phyloP scores from a whole-genome alignment of 1,140 invertebrate genomes.

The Diorhabda carinulata region DNA sequence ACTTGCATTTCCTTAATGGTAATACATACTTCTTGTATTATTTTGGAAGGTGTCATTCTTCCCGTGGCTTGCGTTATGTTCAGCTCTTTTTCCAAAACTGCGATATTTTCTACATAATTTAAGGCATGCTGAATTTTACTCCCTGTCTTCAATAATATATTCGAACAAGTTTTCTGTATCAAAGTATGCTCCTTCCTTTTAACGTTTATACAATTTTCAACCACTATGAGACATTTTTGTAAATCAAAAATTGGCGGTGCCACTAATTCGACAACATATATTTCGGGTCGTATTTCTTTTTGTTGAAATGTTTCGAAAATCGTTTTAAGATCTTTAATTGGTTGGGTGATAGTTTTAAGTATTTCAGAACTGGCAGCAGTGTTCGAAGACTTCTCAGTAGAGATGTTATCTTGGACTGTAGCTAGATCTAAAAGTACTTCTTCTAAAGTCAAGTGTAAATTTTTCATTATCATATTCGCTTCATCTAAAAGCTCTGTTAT shows the following conservation, averaged over 20 bases:
- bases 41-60: slow-evolving; percentile 48
- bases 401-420: slow-evolving; percentile 58
- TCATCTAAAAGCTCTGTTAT: slow-evolving; percentile 34
- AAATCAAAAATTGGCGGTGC: slow-evolving; percentile 58
- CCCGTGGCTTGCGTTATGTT: slow-evolving; percentile 48
- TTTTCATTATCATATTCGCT: slow-evolving; percentile 33
- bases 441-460: slow-evolving; percentile 35
- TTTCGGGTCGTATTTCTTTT: slow-evolving; percentile 42
- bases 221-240: slow-evolving; percentile 58
- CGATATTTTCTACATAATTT: slow-evolving; percentile 50
- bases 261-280: slow-evolving; percentile 55
- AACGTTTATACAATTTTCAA: slow-evolving; percentile 65
- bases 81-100: slow-evolving; percentile 48
- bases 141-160: slow-evolving; percentile 56
- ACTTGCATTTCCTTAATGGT: slow-evolving; percentile 53
- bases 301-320: slow-evolving; percentile 52
- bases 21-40: slow-evolving; percentile 50
- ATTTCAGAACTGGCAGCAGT: slow-evolving; percentile 62
- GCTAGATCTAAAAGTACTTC: slow-evolving; percentile 51
- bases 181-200: slow-evolving; percentile 60
- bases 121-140: slow-evolving; percentile 52
- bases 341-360: slow-evolving; percentile 58
- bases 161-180: slow-evolving; percentile 60
- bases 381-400: slow-evolving; percentile 59
- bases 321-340: slow-evolving; percentile 60